Evolutionary conservation across 2,113 vertebrate genomes (phyloP), one percentile per base, ranked within the genome.

Genomic region (Delphinapterus leucas): DNA sequence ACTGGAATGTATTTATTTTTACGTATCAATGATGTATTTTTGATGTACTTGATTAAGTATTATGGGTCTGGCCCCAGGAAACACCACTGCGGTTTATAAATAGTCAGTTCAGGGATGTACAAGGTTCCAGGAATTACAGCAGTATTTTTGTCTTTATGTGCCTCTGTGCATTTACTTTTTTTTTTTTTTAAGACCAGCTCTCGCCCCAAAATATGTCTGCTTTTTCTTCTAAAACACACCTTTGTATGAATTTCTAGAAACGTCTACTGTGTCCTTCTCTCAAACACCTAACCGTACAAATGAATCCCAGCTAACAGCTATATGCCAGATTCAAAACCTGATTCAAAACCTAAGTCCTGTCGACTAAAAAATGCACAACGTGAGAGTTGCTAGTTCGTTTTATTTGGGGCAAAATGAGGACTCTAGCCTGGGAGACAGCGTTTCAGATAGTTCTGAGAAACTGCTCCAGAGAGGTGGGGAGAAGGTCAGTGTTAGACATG

Each of bases 1-100:
- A 97, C 21, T 3, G 97, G 96, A 97, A 92, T 11, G 1, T 85
- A 65, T 68, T 97, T 95, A 96, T 97, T 97, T 97, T 98, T 97
- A 84, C 82, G 93, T 97, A 94, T 97, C 96, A 90, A 1, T 88
- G 92, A 95, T 97, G 73, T 96, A 88, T 96, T 96, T 96, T 95
- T 97, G 91, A 97, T 92, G 44, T 20, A 25, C 92, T 94, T 97
- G 94, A 97, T 96, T 76, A 96, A 97, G 53, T 79, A 58, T 92
- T 87, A 95, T 85, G 96, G 26, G 47, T 77, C 93, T 1, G 0
- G 89, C 95, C 97, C 95, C 70, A 92, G 97, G 96, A 98, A 97
- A 93, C 76, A 76, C 89, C 49, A 23, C 47, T 70, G 76, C 61
- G 55, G 60, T 94, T 96, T 97, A 95, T 97, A 97, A 98, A 97